Conservation (phyloP, 92 coral and sea anemone genomes). For the Epizoanthus stellaris region DNA sequence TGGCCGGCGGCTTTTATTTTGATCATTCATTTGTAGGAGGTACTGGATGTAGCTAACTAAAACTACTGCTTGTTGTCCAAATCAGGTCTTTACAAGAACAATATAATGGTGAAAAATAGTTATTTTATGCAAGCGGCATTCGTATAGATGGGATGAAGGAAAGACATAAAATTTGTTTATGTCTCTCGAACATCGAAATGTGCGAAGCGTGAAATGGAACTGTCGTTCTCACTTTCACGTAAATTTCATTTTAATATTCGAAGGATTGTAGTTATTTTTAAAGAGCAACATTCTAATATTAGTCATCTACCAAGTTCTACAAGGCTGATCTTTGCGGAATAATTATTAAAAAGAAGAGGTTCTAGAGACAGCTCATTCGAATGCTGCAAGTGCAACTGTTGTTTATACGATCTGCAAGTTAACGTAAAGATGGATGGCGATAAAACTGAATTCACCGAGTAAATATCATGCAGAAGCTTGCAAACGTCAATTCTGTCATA, state of each 20-base stretch:
- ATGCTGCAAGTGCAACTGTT: not conserved
- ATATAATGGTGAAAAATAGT: not conserved
- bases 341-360: not conserved
- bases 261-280: not conserved
- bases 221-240: not conserved
- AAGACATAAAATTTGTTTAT: slow-evolving; percentile 14
- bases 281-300: not conserved
- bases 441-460: not conserved
- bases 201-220: not conserved
- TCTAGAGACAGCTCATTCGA: not conserved
- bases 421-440: not conserved
- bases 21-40: slow-evolving; percentile 38
- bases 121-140: not conserved
- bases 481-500: not conserved
- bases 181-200: not conserved
- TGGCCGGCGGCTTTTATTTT: slow-evolving; percentile 14
- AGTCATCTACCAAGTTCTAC: too few relatives aligned
- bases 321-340: too few relatives aligned
- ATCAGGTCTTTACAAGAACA: not conserved
- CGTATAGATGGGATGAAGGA: not conserved
- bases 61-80: not conserved
- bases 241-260: too few relatives aligned
- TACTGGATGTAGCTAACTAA: not conserved
- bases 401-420: not conserved
- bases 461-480: not conserved